These are phyloP conservation scores for Dreissena polymorpha DNA, from an alignment of 1,140 invertebrate genomes.

Conservation along the genomic window DNA sequence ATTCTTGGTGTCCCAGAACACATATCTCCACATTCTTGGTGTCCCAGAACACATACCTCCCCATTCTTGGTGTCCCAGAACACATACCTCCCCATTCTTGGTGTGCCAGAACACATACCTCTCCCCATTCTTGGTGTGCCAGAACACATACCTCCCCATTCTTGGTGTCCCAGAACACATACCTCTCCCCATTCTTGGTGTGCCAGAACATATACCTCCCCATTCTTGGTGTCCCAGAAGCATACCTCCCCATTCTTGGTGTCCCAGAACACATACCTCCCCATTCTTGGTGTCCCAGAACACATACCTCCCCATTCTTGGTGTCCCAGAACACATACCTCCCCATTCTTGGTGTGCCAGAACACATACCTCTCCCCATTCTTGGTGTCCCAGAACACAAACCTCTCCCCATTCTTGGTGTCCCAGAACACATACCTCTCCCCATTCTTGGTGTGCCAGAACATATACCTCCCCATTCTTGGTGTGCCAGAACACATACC, in stretches of 20 bases:
- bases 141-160: constrained; percentile 93
- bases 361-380: constrained; percentile 88
- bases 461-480: constrained; percentile 92
- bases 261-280: constrained; percentile 96
- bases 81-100: constrained; percentile 90
- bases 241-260: constrained; percentile 91
- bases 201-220: constrained; percentile 89
- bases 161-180: constrained; percentile 94
- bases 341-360: constrained; percentile 95
- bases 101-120: constrained; percentile 95
- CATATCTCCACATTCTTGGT: too few relatives aligned
- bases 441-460: constrained; percentile 82
- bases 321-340: constrained; percentile 97
- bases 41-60: too few relatives aligned
- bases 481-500: constrained; percentile 96
- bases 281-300: constrained; percentile 97
- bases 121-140: constrained; percentile 84
- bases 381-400: too few relatives aligned
- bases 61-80: constrained; percentile 97
- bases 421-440: constrained; percentile 94
- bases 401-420: constrained; percentile 92
- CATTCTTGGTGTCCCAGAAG: constrained; percentile 97
- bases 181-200: constrained; percentile 84
- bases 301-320: constrained; percentile 90
- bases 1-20: constrained; percentile 96